A percentile compares a stretch with the other conserved stretches of the same genome.
Evolutionary conservation across 92 coral and sea anemone genomes (phyloP).

Genomic region (Hydrozoanthus gracilis): DNA sequence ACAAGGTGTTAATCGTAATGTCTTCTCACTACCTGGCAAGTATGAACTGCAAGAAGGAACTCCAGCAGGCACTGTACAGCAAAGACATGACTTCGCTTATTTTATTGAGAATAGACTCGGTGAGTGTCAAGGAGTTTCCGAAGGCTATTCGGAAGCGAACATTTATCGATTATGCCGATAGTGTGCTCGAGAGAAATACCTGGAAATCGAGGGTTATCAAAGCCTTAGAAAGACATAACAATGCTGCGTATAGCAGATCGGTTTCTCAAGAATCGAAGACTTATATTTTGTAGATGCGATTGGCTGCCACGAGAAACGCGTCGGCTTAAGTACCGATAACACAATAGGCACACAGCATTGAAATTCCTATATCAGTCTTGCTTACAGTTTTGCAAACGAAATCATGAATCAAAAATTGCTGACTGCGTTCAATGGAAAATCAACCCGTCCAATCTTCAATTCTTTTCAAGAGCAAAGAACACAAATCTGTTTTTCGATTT

Average conservation of each 20-base stretch:
- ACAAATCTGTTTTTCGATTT: too few species aligned
- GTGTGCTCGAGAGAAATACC: conserved; percentile 33
- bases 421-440: background rate
- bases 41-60: conserved; percentile 33
- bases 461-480: too few species aligned
- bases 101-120: conserved; percentile 22
- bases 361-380: too few species aligned
- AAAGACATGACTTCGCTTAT: conserved; percentile 16
- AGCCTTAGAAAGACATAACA: conserved; percentile 29
- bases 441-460: too few species aligned
- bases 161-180: conserved; percentile 44
- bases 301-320: background rate
- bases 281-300: background rate
- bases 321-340: background rate
- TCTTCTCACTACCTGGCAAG: conserved; percentile 28
- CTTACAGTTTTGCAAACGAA: background rate
- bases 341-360: background rate
- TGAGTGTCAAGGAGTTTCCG: conserved; percentile 18
- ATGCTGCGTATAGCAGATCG: background rate
- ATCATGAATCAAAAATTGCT: background rate
- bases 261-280: conserved; percentile 24
- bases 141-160: conserved; percentile 37
- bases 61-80: conserved; percentile 39
- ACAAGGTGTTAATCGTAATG: conserved; percentile 28
- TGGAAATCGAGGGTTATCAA: conserved; percentile 23